Base-by-base conservation (phyloP, 2,113 vertebrate genomes). In the Bubo scandiacus region DNA sequence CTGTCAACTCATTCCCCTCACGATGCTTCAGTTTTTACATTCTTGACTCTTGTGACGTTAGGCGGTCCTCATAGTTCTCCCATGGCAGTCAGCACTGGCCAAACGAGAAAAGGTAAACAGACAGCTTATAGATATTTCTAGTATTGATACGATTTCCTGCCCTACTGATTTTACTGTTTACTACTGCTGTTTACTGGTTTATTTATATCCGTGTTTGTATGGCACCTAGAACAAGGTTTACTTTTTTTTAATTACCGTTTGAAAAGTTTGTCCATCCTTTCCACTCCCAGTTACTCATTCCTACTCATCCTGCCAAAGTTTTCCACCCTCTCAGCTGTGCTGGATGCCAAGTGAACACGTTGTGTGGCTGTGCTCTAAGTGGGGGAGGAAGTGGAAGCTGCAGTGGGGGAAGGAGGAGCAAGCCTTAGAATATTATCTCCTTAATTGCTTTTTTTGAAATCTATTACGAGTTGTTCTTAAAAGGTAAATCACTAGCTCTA, bases 231-330 rank as follows among this genome's bases (percentile, higher is more conserved):
- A 91, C 1, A 84, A 49, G 21, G 34, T 81, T 59, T 95, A 23
- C 38, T 38, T 65, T 16, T 52, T 63, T 79, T 83, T 59, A 65
- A 26, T 75, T 85, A 17, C 52, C 40, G 8, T 85, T 81, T 89
- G 78, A 79, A 92, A 88, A 78, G 23, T 81, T 91, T 90, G 36
- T 92, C 54, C 43, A 54, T 82, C 49, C 51, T 42, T 32, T 90
- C 21, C 36, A 25, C 30, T 74, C 55, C 73, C 71, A 66, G 63
- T 90, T 90, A 90, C 34, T 86, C 52, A 85, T 94, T 95, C 12
- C n/a, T 95, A 36, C 34, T 89, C 66, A 85, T 93, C 58, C 73
- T 96, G 87, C 57, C 84, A 88, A 89, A 95, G 84, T 95, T 96
- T 93, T 90, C 70, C 85, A 79, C 40, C 27, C 84, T 92, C 91